These are phyloP conservation scores for Artemia sinica DNA, from an alignment of 2,888 invertebrate species.

Conservation along the genomic window DNA sequence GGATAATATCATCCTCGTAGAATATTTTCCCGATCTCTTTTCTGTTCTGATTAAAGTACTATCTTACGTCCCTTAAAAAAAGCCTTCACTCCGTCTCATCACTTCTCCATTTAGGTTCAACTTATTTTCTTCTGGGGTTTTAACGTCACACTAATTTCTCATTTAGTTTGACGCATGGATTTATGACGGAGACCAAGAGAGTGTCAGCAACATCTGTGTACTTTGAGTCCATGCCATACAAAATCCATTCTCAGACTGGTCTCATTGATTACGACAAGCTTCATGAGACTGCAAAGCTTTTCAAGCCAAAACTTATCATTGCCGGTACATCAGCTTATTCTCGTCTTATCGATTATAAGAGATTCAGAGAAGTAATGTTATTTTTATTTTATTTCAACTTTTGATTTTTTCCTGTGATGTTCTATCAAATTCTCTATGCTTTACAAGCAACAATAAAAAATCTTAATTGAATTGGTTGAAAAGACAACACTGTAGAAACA, in stretches of 20 bases:
- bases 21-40: no score
- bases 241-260: constrained; percentile 52
- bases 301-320: constrained; percentile 79
- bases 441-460: background rate
- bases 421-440: no score
- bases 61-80: no score
- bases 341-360: constrained; percentile 71
- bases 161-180: constrained; percentile 54
- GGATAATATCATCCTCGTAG: no score
- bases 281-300: constrained; percentile 59
- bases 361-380: constrained; percentile 46
- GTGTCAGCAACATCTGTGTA: constrained; percentile 93
- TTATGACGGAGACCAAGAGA: constrained; percentile 72
- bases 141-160: background rate
- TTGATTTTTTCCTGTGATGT: no score
- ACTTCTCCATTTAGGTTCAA: no score
- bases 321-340: constrained; percentile 59
- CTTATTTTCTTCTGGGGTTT: no score
- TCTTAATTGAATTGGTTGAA: background rate
- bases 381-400: background rate
- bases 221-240: constrained; percentile 97
- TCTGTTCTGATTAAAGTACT: no score
- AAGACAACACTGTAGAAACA: background rate
- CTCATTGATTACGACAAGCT: constrained; percentile 82
- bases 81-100: no score